phyloP scores from a whole-genome alignment of 1,140 invertebrate genomes.

The Diplogasteroides magnus region DNA sequence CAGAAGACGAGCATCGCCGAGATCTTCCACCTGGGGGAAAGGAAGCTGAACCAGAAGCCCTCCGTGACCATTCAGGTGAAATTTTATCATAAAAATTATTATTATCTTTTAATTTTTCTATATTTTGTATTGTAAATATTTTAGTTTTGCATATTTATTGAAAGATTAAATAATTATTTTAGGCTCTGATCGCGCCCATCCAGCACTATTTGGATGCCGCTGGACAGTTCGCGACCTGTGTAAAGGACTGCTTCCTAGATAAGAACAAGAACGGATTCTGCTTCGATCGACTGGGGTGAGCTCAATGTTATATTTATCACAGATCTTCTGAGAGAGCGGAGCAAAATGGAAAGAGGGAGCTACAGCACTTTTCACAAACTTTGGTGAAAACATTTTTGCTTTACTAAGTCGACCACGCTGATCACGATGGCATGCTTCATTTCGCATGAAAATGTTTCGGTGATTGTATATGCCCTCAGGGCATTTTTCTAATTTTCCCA shows the following conservation, averaged over 20 bases:
- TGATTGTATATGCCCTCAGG: too few species aligned
- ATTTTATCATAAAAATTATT: too few species aligned
- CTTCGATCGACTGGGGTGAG: slow-evolving; percentile 32
- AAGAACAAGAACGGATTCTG: slow-evolving; percentile 34
- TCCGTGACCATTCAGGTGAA: slow-evolving; percentile 28
- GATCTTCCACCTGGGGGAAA: slow-evolving; percentile 24
- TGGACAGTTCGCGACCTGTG: slow-evolving; percentile 29
- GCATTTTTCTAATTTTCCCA: too few species aligned
- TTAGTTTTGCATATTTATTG: neutral
- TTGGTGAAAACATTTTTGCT: neutral
- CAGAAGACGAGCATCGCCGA: slow-evolving; percentile 25
- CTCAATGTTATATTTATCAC: too few species aligned
- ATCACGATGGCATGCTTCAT: too few species aligned
- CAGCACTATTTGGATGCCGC: slow-evolving; percentile 31
- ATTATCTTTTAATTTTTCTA: too few species aligned
- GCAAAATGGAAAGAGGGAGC: too few species aligned
- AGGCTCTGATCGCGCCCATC: slow-evolving; percentile 29
- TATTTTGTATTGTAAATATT: too few species aligned
- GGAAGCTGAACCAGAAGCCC: slow-evolving; percentile 13
- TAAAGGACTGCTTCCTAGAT: slow-evolving; percentile 32
- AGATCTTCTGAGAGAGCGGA: too few species aligned
- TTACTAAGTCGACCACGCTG: neutral
- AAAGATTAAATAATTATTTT: neutral
- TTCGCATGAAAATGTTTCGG: too few species aligned
- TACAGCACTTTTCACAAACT: too few species aligned